These are phyloP conservation scores for Eleginops maclovinus DNA, from an alignment of 2,113 vertebrate species.

Conservation along the genomic window DNA sequence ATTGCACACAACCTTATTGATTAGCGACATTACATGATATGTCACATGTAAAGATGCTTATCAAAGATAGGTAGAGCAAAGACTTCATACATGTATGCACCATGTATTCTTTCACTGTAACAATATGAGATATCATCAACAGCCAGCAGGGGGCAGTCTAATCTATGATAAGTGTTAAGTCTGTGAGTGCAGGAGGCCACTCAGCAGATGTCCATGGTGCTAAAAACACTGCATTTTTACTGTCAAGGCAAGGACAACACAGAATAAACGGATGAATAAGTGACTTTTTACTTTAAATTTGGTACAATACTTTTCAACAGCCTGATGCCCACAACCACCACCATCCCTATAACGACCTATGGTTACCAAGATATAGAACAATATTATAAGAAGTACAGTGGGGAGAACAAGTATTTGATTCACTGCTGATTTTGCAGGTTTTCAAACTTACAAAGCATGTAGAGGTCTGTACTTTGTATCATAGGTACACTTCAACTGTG, in stretches of 20 bases:
- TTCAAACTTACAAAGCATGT: too few relatives aligned
- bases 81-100: not conserved
- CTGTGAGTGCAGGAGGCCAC: not conserved
- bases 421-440: too few relatives aligned
- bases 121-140: not conserved
- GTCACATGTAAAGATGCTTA: too few relatives aligned
- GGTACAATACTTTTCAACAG: not conserved
- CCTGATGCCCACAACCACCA: not conserved
- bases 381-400: too few relatives aligned
- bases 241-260: not conserved
- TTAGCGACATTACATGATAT: too few relatives aligned
- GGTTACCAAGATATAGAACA: not conserved
- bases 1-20: not conserved
- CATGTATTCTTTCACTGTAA: not conserved
- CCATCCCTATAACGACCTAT: not conserved
- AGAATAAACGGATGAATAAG: not conserved
- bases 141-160: slow-evolving; percentile 34
- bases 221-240: not conserved
- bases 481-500: too few relatives aligned
- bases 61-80: not conserved
- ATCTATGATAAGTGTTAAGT: not conserved
- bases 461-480: too few relatives aligned
- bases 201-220: not conserved
- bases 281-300: not conserved
- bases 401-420: too few relatives aligned